Percentiles rank a stretch among this genome's conserved stretches.
Evolutionary conservation across 2,113 vertebrate genomes (phyloP).

Genomic region (Otis tarda): DNA sequence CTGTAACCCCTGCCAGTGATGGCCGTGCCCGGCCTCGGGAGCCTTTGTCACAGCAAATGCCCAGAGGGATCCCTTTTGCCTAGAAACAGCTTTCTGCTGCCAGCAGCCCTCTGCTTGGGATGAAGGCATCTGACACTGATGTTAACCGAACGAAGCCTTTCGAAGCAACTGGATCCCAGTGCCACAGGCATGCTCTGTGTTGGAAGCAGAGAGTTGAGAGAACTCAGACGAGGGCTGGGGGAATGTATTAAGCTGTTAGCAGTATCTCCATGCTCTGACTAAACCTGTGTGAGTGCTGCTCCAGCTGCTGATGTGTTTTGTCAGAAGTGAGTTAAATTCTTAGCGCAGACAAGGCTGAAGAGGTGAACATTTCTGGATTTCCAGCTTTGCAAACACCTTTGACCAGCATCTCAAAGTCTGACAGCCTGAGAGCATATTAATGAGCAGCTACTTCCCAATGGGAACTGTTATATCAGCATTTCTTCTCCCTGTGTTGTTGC

Average conservation of each 20-base stretch:
- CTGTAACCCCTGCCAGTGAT: not conserved
- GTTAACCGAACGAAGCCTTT: not conserved
- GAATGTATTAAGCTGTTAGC: not conserved
- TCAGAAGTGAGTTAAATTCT: not conserved
- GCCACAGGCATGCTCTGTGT: not conserved
- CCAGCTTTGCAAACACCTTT: constrained; percentile 25
- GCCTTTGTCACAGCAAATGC: not conserved
- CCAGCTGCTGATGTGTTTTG: not conserved
- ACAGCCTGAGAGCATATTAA: constrained; percentile 10
- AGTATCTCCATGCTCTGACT: not conserved
- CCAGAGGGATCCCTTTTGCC: not conserved
- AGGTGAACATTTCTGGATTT: constrained; percentile 14
- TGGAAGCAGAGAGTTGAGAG: not conserved
- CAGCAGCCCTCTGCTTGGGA: not conserved
- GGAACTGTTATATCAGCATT: not conserved
- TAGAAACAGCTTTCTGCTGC: not conserved
- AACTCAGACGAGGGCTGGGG: not conserved
- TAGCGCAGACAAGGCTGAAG: not conserved
- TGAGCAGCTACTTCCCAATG: not conserved
- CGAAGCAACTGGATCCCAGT: not conserved
- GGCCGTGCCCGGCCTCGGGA: not conserved
- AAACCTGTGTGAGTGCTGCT: not conserved
- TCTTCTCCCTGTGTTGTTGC: not conserved
- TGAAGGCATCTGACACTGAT: not conserved
- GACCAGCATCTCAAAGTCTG: not conserved